Evolutionary conservation across 2,888 invertebrate species (phyloP).

Genomic region (Augiades crinisus): DNA sequence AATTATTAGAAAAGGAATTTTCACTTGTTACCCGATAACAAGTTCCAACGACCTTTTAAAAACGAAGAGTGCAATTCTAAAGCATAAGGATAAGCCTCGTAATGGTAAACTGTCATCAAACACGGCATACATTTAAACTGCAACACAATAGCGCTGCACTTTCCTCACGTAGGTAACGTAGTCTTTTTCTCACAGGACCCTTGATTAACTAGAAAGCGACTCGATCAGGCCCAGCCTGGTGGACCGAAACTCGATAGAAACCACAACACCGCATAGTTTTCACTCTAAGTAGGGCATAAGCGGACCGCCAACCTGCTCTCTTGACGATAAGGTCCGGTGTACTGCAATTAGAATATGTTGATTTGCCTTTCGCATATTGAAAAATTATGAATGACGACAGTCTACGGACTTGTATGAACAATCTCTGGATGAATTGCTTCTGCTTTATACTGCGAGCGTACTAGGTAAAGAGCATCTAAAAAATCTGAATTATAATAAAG

Average conservation of each 20-base stretch:
- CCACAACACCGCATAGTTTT: conserved; percentile 66
- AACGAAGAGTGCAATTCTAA: background rate
- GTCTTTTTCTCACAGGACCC: conserved; percentile 35
- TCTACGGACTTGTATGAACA: background rate
- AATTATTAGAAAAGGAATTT: too few species aligned
- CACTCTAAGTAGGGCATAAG: conserved; percentile 69
- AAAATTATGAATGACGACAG: too few species aligned
- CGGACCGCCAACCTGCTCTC: conserved; percentile 57
- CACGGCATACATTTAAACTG: background rate
- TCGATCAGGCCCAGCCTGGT: conserved; percentile 49
- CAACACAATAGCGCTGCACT: conserved; percentile 2
- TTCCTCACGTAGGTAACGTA: conserved; percentile 16
- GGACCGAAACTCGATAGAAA: conserved; percentile 72
- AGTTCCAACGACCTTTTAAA: background rate
- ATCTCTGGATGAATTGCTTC: background rate
- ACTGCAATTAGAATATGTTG: conserved; percentile 7
- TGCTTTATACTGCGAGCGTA: background rate
- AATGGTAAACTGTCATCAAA: background rate
- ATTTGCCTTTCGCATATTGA: background rate
- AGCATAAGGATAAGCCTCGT: background rate
- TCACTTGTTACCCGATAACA: too few species aligned
- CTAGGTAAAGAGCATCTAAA: too few species aligned
- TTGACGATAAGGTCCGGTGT: conserved; percentile 23
- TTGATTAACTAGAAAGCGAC: conserved; percentile 60
- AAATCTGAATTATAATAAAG: too few species aligned